Percentiles rank a stretch among this genome's conserved stretches.
phyloP scores from a whole-genome alignment of 2,888 invertebrate genomes.

The Eupithecia vulgata region DNA sequence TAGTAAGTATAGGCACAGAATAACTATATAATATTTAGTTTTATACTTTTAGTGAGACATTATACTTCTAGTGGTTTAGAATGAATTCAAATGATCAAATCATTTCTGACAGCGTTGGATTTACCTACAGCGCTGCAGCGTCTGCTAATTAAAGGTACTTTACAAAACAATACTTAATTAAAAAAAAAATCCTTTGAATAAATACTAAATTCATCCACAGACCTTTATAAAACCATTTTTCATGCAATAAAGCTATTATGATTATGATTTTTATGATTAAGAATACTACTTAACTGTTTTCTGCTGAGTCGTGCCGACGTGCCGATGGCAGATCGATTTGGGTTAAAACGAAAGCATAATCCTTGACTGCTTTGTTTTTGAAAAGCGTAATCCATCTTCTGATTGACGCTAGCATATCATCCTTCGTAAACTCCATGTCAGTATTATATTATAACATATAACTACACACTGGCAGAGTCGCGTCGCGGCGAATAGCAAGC shows the following conservation, averaged over 20 bases:
- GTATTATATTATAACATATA: conserved; percentile 2
- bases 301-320: background rate
- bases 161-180: too few relatives aligned
- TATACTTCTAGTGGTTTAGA: background rate
- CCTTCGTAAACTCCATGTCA: background rate
- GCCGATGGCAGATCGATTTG: background rate
- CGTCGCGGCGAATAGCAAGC: too few relatives aligned
- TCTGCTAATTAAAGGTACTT: background rate
- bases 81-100: background rate
- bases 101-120: too few relatives aligned
- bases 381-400: background rate
- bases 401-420: conserved; percentile 11
- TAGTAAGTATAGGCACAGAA: background rate
- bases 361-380: too few relatives aligned
- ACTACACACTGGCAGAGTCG: conserved; percentile 2
- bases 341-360: background rate
- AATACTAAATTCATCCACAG: too few relatives aligned
- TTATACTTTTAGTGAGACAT: too few relatives aligned
- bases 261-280: too few relatives aligned
- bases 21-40: too few relatives aligned
- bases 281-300: background rate
- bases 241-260: too few relatives aligned
- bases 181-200: too few relatives aligned
- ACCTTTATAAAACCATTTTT: too few relatives aligned
- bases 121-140: too few relatives aligned